A percentile compares a stretch with the other conserved stretches of the same genome.
Conservation (phyloP, 1,140 invertebrate species). For the Ips nitidus region DNA sequence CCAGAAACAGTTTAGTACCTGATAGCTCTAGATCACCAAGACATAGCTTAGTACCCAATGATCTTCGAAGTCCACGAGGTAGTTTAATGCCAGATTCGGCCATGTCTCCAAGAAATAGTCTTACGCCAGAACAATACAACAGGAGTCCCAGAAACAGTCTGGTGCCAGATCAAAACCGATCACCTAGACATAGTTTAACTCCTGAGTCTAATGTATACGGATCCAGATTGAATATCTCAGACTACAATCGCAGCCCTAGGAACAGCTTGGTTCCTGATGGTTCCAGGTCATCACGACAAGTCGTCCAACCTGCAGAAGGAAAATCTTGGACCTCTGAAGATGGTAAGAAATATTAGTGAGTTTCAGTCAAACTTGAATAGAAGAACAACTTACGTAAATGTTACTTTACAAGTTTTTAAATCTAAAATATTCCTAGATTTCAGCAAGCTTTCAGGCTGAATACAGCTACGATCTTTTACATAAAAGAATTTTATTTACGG, state of each 20-base stretch:
- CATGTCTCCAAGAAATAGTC: conserved; percentile 60
- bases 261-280: conserved; percentile 60
- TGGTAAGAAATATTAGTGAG: conserved; percentile 20
- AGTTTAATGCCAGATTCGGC: conserved; percentile 50
- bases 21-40: conserved; percentile 60
- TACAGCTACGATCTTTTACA: no score
- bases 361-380: no score
- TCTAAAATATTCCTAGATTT: no score
- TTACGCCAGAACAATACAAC: conserved; percentile 59
- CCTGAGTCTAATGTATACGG: conserved; percentile 51
- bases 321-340: conserved; percentile 53
- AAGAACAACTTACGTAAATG: no score
- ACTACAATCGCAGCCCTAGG: conserved; percentile 58
- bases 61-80: conserved; percentile 53
- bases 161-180: conserved; percentile 58
- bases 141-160: conserved; percentile 65
- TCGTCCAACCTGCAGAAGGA: conserved; percentile 53
- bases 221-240: conserved; percentile 43
- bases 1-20: conserved; percentile 63
- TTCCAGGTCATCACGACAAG: conserved; percentile 56
- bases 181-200: conserved; percentile 62
- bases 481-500: no score
- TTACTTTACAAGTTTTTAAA: no score
- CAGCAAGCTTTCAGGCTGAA: no score
- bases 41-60: conserved; percentile 53